Evolutionary conservation across 1,140 invertebrate species (phyloP), one percentile per base, ranked within the genome.

Genomic region (Drosophila tropicalis): DNA sequence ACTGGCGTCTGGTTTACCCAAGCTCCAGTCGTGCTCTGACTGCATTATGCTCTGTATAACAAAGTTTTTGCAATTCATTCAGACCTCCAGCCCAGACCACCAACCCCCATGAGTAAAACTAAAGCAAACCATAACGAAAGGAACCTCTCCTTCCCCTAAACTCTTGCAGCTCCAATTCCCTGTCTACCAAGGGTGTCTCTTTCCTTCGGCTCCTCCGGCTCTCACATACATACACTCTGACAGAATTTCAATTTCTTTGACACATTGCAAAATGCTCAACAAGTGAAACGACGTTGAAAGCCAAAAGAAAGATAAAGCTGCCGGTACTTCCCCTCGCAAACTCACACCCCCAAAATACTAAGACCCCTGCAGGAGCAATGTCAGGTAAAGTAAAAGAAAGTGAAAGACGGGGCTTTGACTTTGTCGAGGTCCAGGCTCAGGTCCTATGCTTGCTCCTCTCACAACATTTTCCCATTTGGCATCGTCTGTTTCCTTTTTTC

Each of bases 161-260:
- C 9, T 3, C 19, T 12, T 25, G 57, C n/a, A 25, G 25, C 44
- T 19, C 17, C 19, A 41, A 13, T 13, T 25, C 40, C 19, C 40
- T 17, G 25, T 25, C 44, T 17, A 7, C 4, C 65, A 41, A 29
- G 55, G 13, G 7, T 62, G 34, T 51, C 7, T 47, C 17, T 51
- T 19, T 10, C 9, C 19, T 17, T 51, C 44, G 10, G 5, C n/a
- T 12, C 13, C 41, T 17, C 41, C 5, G 41, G 47, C 47, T n/a
- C 22, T 25, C 22, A 54, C 10, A 29, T 29, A 29, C 29, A 29
- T 56, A 56, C 54, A 56, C 54, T 56, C 54, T 29, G 63, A 60
- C 75, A 70, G 82, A 87, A 87, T 86, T 86, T 86, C 79, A 86
- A 86, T 86, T 82, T 87, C 82, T 86, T 76, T 86, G 79, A 79